phyloP scores from a whole-genome alignment of 2,797 vertebrate genomes.

The Streptopelia turtur region DNA sequence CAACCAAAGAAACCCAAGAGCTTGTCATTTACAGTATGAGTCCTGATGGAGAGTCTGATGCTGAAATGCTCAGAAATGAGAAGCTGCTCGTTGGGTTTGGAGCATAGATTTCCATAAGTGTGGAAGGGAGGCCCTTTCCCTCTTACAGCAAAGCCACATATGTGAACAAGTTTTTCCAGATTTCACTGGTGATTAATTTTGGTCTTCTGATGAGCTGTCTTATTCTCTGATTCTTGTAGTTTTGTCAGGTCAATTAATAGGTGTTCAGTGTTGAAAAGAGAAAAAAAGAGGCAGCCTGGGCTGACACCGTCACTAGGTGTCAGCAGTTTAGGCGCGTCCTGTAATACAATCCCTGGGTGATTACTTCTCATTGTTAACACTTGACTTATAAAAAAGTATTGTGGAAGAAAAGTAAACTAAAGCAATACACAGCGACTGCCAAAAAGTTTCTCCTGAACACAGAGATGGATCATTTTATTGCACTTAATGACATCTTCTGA shows the following conservation, averaged over 20 bases:
- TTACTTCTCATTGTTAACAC: slow-evolving; percentile 54
- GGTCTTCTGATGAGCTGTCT: slow-evolving; percentile 87
- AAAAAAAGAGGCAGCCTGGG: slow-evolving; percentile 50
- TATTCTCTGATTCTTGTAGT: slow-evolving; percentile 88
- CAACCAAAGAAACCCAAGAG: slow-evolving; percentile 50
- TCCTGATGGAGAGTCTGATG: neutral
- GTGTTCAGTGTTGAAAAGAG: slow-evolving; percentile 70
- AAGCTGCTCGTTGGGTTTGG: neutral
- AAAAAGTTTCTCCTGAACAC: neutral
- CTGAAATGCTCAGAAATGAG: neutral
- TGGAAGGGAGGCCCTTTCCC: slow-evolving; percentile 29
- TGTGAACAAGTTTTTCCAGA: slow-evolving; percentile 42
- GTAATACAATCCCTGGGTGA: slow-evolving; percentile 62
- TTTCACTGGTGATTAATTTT: slow-evolving; percentile 86
- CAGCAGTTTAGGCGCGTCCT: slow-evolving; percentile 62
- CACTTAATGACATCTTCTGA: neutral
- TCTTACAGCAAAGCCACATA: neutral
- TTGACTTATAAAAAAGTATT: neutral
- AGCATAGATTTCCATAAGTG: neutral
- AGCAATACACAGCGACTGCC: neutral
- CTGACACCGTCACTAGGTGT: slow-evolving; percentile 65
- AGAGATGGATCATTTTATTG: neutral
- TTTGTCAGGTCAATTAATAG: slow-evolving; percentile 89
- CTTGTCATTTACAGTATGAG: neutral
- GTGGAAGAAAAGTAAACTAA: slow-evolving; percentile 33